Conservation (phyloP, 1,140 invertebrate genomes). For the Steinernema khuongi region DNA sequence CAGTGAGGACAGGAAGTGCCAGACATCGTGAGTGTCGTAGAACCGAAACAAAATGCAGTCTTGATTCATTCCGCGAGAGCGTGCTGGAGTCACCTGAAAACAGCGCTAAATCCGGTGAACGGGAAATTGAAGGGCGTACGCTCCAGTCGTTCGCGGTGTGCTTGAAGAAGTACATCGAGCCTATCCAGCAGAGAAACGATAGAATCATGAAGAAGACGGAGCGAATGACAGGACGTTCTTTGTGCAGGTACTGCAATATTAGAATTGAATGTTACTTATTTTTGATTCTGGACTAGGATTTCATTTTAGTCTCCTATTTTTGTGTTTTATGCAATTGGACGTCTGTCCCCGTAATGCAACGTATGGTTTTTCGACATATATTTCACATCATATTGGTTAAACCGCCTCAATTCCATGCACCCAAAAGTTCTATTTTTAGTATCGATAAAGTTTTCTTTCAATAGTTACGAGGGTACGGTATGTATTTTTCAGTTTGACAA, state of each 20-base stretch:
- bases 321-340: too few relatives aligned
- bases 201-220: constrained; percentile 68
- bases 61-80: constrained; percentile 72
- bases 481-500: too few relatives aligned
- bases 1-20: constrained; percentile 79
- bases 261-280: constrained; percentile 42
- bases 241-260: constrained; percentile 66
- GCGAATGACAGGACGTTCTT: constrained; percentile 67
- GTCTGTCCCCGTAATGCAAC: too few relatives aligned
- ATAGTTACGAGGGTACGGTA: too few relatives aligned
- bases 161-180: constrained; percentile 72
- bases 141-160: constrained; percentile 75
- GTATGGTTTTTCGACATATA: too few relatives aligned
- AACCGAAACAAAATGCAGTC: constrained; percentile 72
- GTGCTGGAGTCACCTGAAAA: constrained; percentile 66
- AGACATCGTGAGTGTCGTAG: constrained; percentile 80
- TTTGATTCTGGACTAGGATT: too few relatives aligned
- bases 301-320: too few relatives aligned
- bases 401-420: too few relatives aligned
- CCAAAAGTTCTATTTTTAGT: too few relatives aligned
- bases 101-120: constrained; percentile 18
- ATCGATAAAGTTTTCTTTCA: too few relatives aligned
- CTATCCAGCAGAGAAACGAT: constrained; percentile 67
- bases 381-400: too few relatives aligned
- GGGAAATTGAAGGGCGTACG: constrained; percentile 50